These are phyloP conservation scores for Neoitamus cyanurus DNA, from an alignment of 2,888 invertebrate species.

Conservation along the genomic window DNA sequence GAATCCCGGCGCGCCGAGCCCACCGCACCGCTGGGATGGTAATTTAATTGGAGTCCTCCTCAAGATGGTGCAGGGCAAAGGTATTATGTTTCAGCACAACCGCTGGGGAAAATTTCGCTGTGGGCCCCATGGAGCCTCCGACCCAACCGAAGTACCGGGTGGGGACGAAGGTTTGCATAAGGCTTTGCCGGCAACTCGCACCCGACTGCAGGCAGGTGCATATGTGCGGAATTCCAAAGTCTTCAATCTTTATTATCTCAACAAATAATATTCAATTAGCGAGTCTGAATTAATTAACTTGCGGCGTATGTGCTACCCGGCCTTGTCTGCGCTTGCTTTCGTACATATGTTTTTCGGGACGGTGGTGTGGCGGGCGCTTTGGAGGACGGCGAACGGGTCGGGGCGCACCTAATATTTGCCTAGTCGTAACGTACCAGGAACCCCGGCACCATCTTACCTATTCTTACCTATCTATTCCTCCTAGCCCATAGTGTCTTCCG, in stretches of 20 bases:
- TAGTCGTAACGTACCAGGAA: conserved; percentile 20
- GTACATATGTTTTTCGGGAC: background rate
- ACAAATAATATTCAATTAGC: conserved; percentile 67
- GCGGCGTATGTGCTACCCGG: conserved; percentile 44
- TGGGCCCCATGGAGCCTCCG: background rate
- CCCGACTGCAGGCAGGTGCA: conserved; percentile 20
- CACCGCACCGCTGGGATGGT: background rate
- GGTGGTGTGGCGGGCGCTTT: too few relatives aligned
- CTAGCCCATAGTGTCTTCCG: background rate
- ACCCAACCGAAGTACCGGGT: background rate
- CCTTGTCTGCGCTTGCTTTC: background rate
- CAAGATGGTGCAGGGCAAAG: background rate
- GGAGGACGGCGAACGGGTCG: background rate
- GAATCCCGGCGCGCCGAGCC: background rate
- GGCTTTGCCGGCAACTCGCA: background rate
- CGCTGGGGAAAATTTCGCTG: background rate
- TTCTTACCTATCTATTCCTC: background rate
- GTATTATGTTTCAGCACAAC: background rate
- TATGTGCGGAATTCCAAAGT: conserved; percentile 46
- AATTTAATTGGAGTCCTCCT: background rate
- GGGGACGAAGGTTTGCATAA: background rate
- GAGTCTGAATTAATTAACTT: conserved; percentile 66
- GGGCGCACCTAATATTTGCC: conserved; percentile 22
- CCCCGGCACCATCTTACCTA: background rate
- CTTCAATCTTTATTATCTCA: conserved; percentile 58